Conservation (phyloP, 2,888 invertebrate species). For the Xanthia icteritia region DNA sequence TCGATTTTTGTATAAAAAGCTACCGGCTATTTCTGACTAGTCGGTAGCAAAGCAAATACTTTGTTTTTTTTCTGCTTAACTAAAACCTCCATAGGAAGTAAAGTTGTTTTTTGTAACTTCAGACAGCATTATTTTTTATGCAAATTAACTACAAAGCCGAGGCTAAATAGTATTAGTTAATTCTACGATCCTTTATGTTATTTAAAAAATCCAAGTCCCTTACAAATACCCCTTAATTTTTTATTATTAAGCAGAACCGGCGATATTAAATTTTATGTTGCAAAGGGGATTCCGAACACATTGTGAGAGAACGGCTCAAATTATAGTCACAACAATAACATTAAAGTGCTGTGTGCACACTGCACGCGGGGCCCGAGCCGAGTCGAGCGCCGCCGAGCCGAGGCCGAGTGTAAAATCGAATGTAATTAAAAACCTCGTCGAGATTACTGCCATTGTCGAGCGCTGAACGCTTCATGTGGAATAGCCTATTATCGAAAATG, state of each 20-base stretch:
- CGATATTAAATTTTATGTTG: conserved; percentile 61
- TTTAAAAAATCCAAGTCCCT: conserved; percentile 56
- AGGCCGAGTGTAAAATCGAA: conserved; percentile 60
- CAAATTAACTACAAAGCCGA: conserved; percentile 36
- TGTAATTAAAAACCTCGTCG: conserved; percentile 72
- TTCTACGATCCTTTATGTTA: conserved; percentile 47
- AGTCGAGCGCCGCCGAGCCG: conserved; percentile 40
- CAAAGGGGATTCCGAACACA: conserved; percentile 45
- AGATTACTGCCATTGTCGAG: conserved; percentile 66
- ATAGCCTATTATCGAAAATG: conserved; percentile 73
- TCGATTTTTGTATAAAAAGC: neutral
- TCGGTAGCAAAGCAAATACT: neutral
- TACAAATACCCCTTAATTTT: conserved; percentile 61
- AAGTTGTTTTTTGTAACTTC: neutral
- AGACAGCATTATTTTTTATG: conserved; percentile 6
- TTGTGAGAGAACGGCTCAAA: conserved; percentile 52
- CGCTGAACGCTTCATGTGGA: conserved; percentile 68
- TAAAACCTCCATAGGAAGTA: neutral
- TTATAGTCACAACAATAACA: conserved; percentile 59
- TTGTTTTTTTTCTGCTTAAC: neutral
- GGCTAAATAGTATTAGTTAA: conserved; percentile 37
- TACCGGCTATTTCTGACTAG: neutral
- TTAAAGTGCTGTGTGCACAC: conserved; percentile 34
- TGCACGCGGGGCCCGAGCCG: conserved; percentile 48
- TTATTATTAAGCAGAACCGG: conserved; percentile 62